Evolutionary conservation across 2,113 vertebrate genomes (phyloP).

Genomic region (Lamprotornis superbus): DNA sequence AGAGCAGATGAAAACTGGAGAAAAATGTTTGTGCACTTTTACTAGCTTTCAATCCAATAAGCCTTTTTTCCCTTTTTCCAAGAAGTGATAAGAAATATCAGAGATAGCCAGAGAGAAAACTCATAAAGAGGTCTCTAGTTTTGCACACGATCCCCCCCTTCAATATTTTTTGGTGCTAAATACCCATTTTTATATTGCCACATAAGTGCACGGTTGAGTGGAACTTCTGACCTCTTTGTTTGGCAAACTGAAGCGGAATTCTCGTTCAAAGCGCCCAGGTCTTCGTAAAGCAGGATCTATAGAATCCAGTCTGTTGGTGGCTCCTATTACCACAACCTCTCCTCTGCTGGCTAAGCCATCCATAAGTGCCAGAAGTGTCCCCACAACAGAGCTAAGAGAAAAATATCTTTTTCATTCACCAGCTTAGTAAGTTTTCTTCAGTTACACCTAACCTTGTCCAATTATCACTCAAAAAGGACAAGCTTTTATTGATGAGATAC

Average conservation of each 20-base stretch:
- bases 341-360: constrained; percentile 89
- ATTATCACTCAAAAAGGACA: neutral
- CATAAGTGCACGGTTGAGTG: neutral
- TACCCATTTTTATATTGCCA: neutral
- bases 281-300: constrained; percentile 93
- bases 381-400: constrained; percentile 87
- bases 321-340: constrained; percentile 92
- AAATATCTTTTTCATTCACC: neutral
- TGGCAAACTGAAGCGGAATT: constrained; percentile 89
- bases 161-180: neutral
- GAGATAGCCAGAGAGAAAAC: neutral
- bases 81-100: neutral
- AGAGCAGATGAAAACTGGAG: neutral
- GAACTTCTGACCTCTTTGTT: constrained; percentile 84
- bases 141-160: fast-evolving
- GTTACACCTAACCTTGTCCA: neutral
- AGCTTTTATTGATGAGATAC: neutral
- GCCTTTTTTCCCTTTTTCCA: neutral
- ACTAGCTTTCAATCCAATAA: neutral
- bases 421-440: neutral
- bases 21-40: neutral
- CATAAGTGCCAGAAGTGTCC: constrained; percentile 90
- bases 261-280: constrained; percentile 92
- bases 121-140: neutral
- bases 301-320: constrained; percentile 91